Conservation (phyloP, 2,113 vertebrate genomes). For the Ctenodactylus gundi region DNA sequence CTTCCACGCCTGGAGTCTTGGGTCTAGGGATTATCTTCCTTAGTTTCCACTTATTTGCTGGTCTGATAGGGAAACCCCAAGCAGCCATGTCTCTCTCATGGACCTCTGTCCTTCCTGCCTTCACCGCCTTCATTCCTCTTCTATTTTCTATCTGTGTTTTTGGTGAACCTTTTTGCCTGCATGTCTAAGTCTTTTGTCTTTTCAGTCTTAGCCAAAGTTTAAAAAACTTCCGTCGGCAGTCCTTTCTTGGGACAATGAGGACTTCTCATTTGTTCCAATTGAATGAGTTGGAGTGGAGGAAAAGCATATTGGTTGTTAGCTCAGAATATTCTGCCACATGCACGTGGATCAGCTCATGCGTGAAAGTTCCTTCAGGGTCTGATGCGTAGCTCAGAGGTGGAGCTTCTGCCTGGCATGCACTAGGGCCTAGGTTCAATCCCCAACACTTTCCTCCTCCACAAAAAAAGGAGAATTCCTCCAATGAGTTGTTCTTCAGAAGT, state of each 20-base stretch:
- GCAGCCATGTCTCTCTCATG: not conserved
- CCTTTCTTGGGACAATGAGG: not conserved
- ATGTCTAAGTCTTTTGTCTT: not conserved
- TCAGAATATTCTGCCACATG: not conserved
- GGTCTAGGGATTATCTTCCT: not conserved
- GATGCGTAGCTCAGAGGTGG: not conserved
- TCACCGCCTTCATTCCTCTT: not conserved
- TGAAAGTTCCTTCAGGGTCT: not conserved
- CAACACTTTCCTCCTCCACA: too few species aligned
- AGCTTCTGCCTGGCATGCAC: not conserved
- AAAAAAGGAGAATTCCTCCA: not conserved
- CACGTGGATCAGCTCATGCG: not conserved
- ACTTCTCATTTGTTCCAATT: not conserved
- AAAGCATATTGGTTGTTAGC: not conserved
- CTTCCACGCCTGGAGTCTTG: not conserved
- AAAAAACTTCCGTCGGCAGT: not conserved
- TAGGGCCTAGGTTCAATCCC: not conserved
- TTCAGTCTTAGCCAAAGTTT: not conserved
- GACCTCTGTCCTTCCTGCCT: not conserved
- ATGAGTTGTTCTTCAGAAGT: not conserved
- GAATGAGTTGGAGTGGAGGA: slow-evolving; percentile 25
- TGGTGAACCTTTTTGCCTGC: not conserved
- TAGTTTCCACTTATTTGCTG: fast-evolving
- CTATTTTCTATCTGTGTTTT: not conserved
- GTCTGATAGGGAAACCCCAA: not conserved